Evolutionary conservation across 2,797 vertebrate genomes (phyloP), one percentile per base, ranked within the genome.

Genomic region (Anabas testudineus): DNA sequence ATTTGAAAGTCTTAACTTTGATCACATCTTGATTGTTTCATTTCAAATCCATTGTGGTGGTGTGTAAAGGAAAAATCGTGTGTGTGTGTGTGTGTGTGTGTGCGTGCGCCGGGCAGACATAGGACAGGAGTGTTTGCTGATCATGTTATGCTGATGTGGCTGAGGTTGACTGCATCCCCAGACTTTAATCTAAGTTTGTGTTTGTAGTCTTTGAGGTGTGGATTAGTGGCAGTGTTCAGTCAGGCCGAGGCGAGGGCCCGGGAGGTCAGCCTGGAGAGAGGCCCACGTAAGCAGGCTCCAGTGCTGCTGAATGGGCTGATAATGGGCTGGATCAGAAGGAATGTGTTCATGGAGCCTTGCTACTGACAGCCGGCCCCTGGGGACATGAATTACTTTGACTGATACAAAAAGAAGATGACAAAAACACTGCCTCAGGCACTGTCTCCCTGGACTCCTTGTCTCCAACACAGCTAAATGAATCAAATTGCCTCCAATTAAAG

Each of bases 371-470:
- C 74, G 52, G 84, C 77, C 92, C 91, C 91, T 74, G 60, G 83
- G 90, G 93, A 91, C 84, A 91, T 81, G 84, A 91, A 94, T 94
- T 91, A 91, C 77, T 73, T 82, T 85, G 83, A 87, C 78, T 91
- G 88, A 91, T 90, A 91, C 90, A 91, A 88, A 92, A 87, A 91
- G 86, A 92, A 88, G 88, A 93, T 90, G 91, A 92, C 91, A 94
- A 92, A 92, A 91, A 88, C 76, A 63, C 67, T 58, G 88, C 88
- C 86, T 85, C 55, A 36, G 87, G 91, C 84, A 22, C 87, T 42
- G 83, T 91, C 88, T 92, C 84, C 82, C 80, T 24, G 86, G 91
- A 90, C 89, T 92, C 71, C 80, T 88, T 74, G 90, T 92, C 93
- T 93, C 93, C 91, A 92, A 71, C 71, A 60, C 62, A 82, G 85